A percentile compares a stretch with the other conserved stretches of the same genome.
phyloP scores from a whole-genome alignment of 92 coral and sea anemone species.

The Galaxea fascicularis region DNA sequence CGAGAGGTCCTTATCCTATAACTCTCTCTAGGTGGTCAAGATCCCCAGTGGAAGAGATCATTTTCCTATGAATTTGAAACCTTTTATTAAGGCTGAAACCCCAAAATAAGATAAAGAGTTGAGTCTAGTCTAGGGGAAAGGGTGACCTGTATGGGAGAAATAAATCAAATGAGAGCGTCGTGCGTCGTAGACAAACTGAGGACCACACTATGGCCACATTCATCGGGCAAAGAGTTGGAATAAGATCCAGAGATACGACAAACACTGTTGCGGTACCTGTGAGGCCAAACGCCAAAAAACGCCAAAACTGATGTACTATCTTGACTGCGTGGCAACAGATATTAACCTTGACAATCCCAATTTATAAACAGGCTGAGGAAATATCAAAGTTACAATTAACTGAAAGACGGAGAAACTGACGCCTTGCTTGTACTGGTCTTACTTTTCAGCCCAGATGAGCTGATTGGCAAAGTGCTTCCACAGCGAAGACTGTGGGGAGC shows the following conservation, averaged over 20 bases:
- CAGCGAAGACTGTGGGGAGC: constrained; percentile 46
- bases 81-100: too few relatives aligned
- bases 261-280: background rate
- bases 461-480: constrained; percentile 40
- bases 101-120: too few relatives aligned
- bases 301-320: constrained; percentile 14
- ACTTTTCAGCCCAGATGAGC: constrained; percentile 48
- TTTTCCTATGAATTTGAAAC: too few relatives aligned
- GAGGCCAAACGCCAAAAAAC: background rate
- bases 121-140: too few relatives aligned
- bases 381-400: constrained; percentile 32
- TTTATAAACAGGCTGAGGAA: constrained; percentile 17
- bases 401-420: constrained; percentile 25
- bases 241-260: background rate
- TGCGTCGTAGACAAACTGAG: background rate
- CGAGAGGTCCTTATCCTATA: too few relatives aligned
- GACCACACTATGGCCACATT: constrained; percentile 14
- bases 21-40: too few relatives aligned
- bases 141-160: too few relatives aligned
- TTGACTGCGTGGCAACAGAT: background rate
- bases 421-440: constrained; percentile 27
- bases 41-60: too few relatives aligned
- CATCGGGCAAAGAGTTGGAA: background rate
- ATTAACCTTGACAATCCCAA: constrained; percentile 9
- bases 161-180: background rate